These are phyloP conservation scores for Apamea monoglypha DNA, from an alignment of 2,888 invertebrate species.

Conservation along the genomic window DNA sequence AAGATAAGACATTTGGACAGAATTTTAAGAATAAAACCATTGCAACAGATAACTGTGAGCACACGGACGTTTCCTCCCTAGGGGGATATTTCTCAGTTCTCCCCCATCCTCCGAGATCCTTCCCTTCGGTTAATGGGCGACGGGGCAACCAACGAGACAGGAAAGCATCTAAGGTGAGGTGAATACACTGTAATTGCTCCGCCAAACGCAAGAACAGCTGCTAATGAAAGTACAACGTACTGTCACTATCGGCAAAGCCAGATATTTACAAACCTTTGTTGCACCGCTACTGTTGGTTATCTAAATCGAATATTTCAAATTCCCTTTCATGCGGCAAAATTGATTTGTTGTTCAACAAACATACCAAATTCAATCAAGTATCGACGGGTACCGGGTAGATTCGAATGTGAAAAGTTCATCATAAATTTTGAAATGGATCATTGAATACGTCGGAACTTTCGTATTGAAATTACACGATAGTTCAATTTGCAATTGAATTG, in stretches of 20 bases:
- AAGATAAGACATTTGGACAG: background rate
- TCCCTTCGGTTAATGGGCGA: conserved; percentile 72
- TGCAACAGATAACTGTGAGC: conserved; percentile 42
- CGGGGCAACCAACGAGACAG: conserved; percentile 73
- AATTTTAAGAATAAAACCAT: conserved; percentile 14
- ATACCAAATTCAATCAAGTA: conserved; percentile 52
- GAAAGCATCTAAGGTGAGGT: conserved; percentile 75
- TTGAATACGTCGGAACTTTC: conserved; percentile 61
- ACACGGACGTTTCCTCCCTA: conserved; percentile 70
- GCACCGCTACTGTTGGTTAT: conserved; percentile 27
- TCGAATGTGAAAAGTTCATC: conserved; percentile 48
- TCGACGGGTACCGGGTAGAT: conserved; percentile 18
- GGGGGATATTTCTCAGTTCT: conserved; percentile 79
- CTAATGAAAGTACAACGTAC: conserved; percentile 37
- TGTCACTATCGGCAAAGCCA: conserved; percentile 16
- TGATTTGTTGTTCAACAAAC: conserved; percentile 52
- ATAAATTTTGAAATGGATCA: conserved; percentile 46
- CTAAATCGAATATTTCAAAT: conserved; percentile 48
- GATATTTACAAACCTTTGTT: conserved; percentile 33
- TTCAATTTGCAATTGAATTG: conserved; percentile 73
- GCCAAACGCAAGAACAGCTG: conserved; percentile 68
- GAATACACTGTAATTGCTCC: conserved; percentile 79
- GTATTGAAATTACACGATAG: conserved; percentile 68
- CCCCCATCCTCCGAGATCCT: conserved; percentile 75
- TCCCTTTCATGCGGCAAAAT: conserved; percentile 42